Base-by-base conservation (phyloP, 2,113 vertebrate genomes). In the Atractosteus spatula region DNA sequence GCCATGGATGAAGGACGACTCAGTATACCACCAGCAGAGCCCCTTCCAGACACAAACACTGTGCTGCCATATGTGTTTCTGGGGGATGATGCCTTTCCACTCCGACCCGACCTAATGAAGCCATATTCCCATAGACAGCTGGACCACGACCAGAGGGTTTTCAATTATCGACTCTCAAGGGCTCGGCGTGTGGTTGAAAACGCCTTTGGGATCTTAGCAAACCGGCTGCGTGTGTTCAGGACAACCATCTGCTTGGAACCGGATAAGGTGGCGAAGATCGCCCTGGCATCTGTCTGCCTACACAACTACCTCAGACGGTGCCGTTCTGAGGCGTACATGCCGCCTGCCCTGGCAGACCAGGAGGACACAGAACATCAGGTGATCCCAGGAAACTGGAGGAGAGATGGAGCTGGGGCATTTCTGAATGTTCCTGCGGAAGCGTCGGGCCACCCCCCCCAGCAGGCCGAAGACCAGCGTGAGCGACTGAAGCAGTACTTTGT, bases 151-250 rank as follows among this genome's bases (percentile, higher is more conserved):
- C 71, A 72, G 47, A 56, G 47, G 8, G 8, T 73, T 43, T 73
- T 61, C 56, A 74, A 62, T 54, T 69, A 69, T 44, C 56, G 72
- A 11, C 7, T 74, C 44, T 69, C 55, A 61, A 4, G 45, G 2
- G 55, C 42, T 14, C 12, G 44, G 8, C 29, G 47, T 12, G 54
- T 70, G 14, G 51, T 70, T 2, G 67, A 65, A 74, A 74, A 74
- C 55, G 16, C 47, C 29, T 74, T 64, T 74, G 68, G 67, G 66
- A 74, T 70, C 11, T 61, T 70, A 14, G 14, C 67, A 10, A 74
- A 63, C 44, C 8, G 62, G 4, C 62, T 54, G 41, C 41, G 64
- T 11, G 63, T 67, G 8, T 59, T 73, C 14, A 2, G 16, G 14
- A 45, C 64, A 42, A 41, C 7, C 10, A 66, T 72, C 51, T 41